Evolutionary conservation across 2,888 invertebrate species (phyloP).

Genomic region (Troides helena): DNA sequence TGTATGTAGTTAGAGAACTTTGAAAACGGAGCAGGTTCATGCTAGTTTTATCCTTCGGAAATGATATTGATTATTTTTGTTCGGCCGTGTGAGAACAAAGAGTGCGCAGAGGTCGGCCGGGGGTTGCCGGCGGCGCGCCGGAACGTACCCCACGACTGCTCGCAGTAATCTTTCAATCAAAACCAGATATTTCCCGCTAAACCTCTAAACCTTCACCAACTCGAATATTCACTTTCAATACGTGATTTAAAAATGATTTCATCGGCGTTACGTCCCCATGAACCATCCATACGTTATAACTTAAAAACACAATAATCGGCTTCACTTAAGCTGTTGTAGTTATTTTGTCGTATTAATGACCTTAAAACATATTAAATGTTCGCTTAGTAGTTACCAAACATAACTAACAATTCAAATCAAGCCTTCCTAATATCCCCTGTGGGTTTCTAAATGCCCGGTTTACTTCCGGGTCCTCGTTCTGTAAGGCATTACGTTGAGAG

Average conservation of each 20-base stretch:
- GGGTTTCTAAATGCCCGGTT: conserved; percentile 7
- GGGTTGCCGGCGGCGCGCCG: conserved; percentile 1
- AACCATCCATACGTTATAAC: too few species aligned
- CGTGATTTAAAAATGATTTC: neutral
- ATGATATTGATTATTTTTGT: conserved; percentile 23
- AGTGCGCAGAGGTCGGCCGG: conserved; percentile 16
- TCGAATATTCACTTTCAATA: neutral
- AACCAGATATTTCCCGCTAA: neutral
- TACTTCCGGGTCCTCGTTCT: conserved; percentile 10
- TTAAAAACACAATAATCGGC: too few species aligned
- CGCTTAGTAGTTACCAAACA: too few species aligned
- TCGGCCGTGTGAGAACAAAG: conserved; percentile 12
- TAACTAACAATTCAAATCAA: neutral
- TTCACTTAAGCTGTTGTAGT: too few species aligned
- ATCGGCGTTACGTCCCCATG: neutral
- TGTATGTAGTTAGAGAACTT: neutral
- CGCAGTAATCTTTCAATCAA: conserved; percentile 5
- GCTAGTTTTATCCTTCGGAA: neutral
- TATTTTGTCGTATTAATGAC: too few species aligned
- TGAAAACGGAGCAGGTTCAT: neutral
- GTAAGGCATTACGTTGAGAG: conserved; percentile 5
- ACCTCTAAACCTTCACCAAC: neutral
- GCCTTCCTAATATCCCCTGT: neutral
- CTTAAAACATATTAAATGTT: too few species aligned
- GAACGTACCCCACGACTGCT: neutral